Percentiles rank a stretch among this genome's conserved stretches.
Evolutionary conservation across 1,140 invertebrate genomes (phyloP).

Genomic region (Ridgeia piscesae): DNA sequence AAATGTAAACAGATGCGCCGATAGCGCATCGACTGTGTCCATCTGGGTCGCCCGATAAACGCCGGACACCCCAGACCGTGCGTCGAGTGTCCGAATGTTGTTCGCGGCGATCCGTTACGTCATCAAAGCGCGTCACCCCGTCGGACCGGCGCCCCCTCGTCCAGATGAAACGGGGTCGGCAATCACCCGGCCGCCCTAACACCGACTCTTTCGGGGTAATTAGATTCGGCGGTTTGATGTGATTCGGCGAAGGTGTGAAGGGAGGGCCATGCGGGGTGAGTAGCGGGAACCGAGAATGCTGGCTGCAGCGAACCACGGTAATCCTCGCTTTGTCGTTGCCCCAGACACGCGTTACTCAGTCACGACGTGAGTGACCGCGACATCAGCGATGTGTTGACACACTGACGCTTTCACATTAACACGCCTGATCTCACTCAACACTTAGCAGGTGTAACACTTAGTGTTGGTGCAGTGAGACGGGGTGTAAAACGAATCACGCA

Average conservation of each 20-base stretch:
- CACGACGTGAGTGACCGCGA: background rate
- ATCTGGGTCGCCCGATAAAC: background rate
- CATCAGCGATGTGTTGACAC: background rate
- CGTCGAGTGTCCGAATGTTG: background rate
- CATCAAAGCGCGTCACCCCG: background rate
- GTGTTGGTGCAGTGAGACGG: too few species aligned
- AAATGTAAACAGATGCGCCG: constrained; percentile 4
- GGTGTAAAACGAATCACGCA: too few species aligned
- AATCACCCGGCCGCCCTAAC: background rate
- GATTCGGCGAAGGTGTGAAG: background rate
- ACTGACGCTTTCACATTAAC: background rate
- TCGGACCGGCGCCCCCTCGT: background rate
- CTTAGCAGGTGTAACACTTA: too few species aligned
- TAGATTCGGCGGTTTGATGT: background rate
- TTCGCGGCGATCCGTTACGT: background rate
- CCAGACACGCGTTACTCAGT: background rate
- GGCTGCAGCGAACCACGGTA: background rate
- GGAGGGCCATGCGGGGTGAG: background rate
- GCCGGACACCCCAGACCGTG: background rate
- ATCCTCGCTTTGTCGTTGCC: background rate
- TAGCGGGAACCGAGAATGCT: background rate
- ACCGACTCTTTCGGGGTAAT: background rate
- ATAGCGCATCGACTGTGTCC: background rate
- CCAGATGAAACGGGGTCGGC: background rate
- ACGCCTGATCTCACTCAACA: too few species aligned